These are phyloP conservation scores for Dicrostonyx torquatus DNA, from an alignment of 2,797 vertebrate genomes.

Conservation along the genomic window DNA sequence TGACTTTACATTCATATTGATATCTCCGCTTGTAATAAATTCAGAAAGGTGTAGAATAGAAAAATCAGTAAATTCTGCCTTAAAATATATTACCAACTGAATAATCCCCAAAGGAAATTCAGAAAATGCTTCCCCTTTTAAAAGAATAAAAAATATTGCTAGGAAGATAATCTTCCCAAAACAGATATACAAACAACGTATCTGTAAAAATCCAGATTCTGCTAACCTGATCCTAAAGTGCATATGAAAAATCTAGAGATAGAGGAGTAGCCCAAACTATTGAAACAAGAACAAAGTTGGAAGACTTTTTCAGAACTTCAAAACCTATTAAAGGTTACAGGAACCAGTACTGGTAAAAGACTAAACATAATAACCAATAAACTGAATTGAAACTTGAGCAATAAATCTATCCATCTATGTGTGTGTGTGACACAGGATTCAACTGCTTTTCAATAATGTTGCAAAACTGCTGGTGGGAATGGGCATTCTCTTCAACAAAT, in stretches of 20 bases:
- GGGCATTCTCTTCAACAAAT: neutral
- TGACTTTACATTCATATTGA: neutral
- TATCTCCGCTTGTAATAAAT: neutral
- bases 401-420: neutral
- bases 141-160: neutral
- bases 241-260: neutral
- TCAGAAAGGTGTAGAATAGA: neutral
- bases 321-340: neutral
- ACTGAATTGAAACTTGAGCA: neutral
- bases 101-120: neutral
- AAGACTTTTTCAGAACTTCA: neutral
- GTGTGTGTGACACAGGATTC: too few relatives aligned
- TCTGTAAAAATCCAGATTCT: neutral
- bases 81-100: neutral
- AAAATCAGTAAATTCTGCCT: neutral
- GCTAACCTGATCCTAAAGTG: neutral
- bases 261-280: neutral
- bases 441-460: slow-evolving; percentile 16
- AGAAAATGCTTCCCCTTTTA: neutral
- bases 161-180: neutral
- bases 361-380: neutral
- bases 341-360: neutral
- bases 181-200: neutral
- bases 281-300: neutral
- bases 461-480: neutral